Evolutionary conservation across 92 coral and sea anemone genomes (phyloP), one percentile per base, ranked within the genome.

Genomic region (Zoanthus sociatus): DNA sequence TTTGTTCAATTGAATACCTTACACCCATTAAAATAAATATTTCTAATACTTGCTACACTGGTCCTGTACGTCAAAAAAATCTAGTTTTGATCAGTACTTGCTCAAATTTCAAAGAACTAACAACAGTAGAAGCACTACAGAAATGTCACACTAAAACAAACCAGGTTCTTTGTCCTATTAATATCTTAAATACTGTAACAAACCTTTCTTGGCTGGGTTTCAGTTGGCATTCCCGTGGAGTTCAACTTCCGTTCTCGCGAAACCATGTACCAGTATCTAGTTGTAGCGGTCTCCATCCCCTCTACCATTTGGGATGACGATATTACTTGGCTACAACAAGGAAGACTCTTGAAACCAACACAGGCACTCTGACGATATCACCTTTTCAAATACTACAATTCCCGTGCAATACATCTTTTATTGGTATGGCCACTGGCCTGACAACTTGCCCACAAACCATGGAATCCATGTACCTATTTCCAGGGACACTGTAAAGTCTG

Each of bases 11-110:
- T 30, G 92, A 92, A 77, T 87, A 86, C 37, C 37, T 92, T 20
- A 20, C 81, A 8, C 94, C 94, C 8, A 7, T 89, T 0, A 92
- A 89, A 20, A 89, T 88, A 46, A 89, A 92, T 21, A 67, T 92
- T 21, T 92, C 94, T 0, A 90, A 90, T 9, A 45, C 45, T 8
- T 92, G 94, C n/a, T 89, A 81, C 30, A 78, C 71, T 0, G 92
- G 94, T 17, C 94, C 92, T 10, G 82, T 92, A 3, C 45, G 42
- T 13, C 83, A 76, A 12, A 79, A 79, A 11, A 60, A 92, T 16
- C 70, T 92, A 37, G 90, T 87, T 14, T 51, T 90, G 44, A n/a
- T 84, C n/a, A n/a, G n/a, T 13, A 78, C 84, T 11, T 85, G 94
- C 31, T 32, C 88, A 12, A 12, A 89, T 6, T 10, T 79, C 3